A percentile compares a stretch with the other conserved stretches of the same genome.
Conservation (phyloP, 1,140 invertebrate genomes). For the Sminthurinus signatus region DNA sequence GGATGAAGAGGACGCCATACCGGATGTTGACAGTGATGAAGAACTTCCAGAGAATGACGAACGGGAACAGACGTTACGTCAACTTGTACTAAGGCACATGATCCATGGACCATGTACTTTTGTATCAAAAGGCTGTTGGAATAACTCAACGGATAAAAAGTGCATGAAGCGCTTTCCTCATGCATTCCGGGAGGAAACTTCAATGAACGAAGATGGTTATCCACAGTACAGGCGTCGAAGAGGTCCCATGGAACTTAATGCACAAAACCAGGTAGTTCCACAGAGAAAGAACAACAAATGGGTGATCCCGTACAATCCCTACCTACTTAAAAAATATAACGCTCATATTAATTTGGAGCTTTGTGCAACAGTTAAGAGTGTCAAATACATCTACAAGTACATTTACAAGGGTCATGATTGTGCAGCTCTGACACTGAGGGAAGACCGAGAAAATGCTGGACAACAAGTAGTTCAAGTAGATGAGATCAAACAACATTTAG, state of each 20-base stretch:
- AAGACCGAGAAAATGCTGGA: too few relatives aligned
- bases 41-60: too few relatives aligned
- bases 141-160: slow-evolving; percentile 43
- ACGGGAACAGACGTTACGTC: too few relatives aligned
- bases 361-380: slow-evolving; percentile 50
- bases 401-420: slow-evolving; percentile 18
- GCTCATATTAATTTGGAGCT: slow-evolving; percentile 51
- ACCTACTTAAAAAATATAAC: slow-evolving; percentile 49
- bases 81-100: slow-evolving; percentile 47
- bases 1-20: too few relatives aligned
- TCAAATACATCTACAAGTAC: slow-evolving; percentile 45
- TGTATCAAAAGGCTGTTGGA: background rate
- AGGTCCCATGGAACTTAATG: slow-evolving; percentile 29
- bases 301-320: slow-evolving; percentile 42
- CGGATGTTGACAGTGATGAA: too few relatives aligned
- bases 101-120: slow-evolving; percentile 43
- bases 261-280: background rate
- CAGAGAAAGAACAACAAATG: background rate
- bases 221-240: slow-evolving; percentile 44
- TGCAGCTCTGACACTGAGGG: too few relatives aligned
- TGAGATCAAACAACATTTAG: slow-evolving; percentile 22
- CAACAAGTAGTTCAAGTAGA: too few relatives aligned
- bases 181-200: slow-evolving; percentile 41
- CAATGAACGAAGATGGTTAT: slow-evolving; percentile 46
- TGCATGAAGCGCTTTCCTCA: slow-evolving; percentile 47